These are phyloP conservation scores for Nemotelus pantherinus DNA, from an alignment of 2,888 invertebrate genomes.

Conservation along the genomic window DNA sequence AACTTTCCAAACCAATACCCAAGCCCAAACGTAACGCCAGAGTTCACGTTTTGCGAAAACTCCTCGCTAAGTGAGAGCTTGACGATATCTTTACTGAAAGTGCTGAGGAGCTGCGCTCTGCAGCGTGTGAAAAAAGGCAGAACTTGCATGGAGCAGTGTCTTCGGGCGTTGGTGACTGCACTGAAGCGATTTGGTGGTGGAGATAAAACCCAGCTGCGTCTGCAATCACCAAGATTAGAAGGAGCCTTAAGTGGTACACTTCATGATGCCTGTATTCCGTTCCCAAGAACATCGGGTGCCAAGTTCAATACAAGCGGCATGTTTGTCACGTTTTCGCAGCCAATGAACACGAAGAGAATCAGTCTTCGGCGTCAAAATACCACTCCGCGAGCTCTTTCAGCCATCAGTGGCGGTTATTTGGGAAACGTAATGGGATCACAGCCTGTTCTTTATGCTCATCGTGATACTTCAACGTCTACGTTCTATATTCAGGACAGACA, in stretches of 20 bases:
- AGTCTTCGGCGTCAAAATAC: slow-evolving; percentile 78
- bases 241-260: slow-evolving; percentile 62
- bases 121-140: slow-evolving; percentile 86
- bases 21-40: slow-evolving; percentile 71
- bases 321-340: slow-evolving; percentile 86
- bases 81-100: slow-evolving; percentile 80
- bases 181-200: slow-evolving; percentile 66
- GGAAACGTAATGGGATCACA: slow-evolving; percentile 64
- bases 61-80: slow-evolving; percentile 77
- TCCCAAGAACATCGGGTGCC: slow-evolving; percentile 93
- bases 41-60: slow-evolving; percentile 74
- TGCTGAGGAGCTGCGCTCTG: slow-evolving; percentile 81
- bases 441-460: slow-evolving; percentile 60
- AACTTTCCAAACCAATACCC: slow-evolving; percentile 81
- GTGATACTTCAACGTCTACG: slow-evolving; percentile 72
- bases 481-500: slow-evolving; percentile 82
- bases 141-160: slow-evolving; percentile 87
- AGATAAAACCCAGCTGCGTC: slow-evolving; percentile 61
- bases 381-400: slow-evolving; percentile 82
- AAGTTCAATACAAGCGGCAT: slow-evolving; percentile 89
- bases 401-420: slow-evolving; percentile 68
- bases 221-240: slow-evolving; percentile 64
- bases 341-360: slow-evolving; percentile 74
- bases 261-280: slow-evolving; percentile 86
- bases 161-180: slow-evolving; percentile 75